Percentiles rank a stretch among this genome's conserved stretches.
phyloP scores from a whole-genome alignment of 2,797 vertebrate species.

The Psittacula echo region DNA sequence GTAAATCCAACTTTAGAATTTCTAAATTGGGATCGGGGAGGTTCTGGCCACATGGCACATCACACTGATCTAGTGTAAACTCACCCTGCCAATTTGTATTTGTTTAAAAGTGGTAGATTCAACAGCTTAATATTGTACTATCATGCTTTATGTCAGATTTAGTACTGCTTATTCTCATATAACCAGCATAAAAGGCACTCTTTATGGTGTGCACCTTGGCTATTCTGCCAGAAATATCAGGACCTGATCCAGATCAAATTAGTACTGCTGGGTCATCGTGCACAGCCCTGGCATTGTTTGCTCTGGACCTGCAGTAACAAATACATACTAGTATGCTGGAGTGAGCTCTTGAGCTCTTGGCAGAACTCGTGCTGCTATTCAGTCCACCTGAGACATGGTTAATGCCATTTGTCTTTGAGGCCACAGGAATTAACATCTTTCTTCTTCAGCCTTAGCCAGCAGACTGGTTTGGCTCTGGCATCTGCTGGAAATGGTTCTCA shows the following conservation, averaged over 20 bases:
- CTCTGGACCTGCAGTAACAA: background rate
- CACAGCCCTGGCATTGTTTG: background rate
- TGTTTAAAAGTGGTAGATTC: background rate
- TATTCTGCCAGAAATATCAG: background rate
- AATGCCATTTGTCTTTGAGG: background rate
- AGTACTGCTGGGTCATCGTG: background rate
- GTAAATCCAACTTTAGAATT: background rate
- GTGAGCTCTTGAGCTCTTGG: background rate
- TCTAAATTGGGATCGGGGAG: background rate
- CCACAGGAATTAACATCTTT: background rate
- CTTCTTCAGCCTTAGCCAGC: background rate
- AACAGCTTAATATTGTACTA: background rate
- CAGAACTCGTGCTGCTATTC: background rate
- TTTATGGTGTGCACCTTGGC: background rate
- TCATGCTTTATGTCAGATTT: background rate
- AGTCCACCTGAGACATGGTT: background rate
- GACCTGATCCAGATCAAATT: background rate
- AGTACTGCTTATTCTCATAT: background rate
- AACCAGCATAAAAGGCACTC: background rate
- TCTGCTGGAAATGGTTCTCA: background rate
- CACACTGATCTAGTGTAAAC: background rate
- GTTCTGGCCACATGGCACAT: background rate
- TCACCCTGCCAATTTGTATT: background rate
- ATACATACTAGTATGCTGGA: background rate
- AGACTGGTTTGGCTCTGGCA: background rate